phyloP scores from a whole-genome alignment of 2,888 invertebrate species.

The Colletes collaris region DNA sequence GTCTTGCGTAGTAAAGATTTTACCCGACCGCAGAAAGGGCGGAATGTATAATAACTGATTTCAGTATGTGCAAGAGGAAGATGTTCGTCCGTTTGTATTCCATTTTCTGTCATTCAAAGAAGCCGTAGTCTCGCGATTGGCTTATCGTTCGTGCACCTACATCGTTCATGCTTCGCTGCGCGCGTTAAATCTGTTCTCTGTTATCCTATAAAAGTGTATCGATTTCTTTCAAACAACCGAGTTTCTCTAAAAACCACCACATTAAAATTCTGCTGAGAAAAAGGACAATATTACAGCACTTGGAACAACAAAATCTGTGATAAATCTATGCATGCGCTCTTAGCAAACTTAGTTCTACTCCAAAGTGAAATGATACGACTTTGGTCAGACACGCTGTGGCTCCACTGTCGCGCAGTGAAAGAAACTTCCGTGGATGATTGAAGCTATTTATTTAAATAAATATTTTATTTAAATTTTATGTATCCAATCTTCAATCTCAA shows the following conservation, averaged over 20 bases:
- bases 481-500: no score
- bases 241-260: neutral
- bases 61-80: neutral
- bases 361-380: conserved; percentile 20
- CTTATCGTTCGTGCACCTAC: conserved; percentile 46
- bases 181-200: neutral
- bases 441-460: no score
- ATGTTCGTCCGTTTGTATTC: conserved; percentile 43
- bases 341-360: neutral
- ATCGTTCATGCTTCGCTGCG: neutral
- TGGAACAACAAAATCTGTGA: no score
- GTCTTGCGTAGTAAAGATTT: no score
- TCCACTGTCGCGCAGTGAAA: neutral
- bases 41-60: neutral
- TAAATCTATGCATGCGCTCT: no score
- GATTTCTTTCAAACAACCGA: neutral
- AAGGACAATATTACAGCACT: no score
- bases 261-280: neutral
- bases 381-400: neutral
- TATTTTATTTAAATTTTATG: no score
- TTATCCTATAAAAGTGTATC: conserved; percentile 18
- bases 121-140: conserved; percentile 38
- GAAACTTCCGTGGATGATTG: no score
- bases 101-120: conserved; percentile 49
- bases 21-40: neutral